Conservation (phyloP, 2,888 invertebrate genomes). For the Melanophora roralis region DNA sequence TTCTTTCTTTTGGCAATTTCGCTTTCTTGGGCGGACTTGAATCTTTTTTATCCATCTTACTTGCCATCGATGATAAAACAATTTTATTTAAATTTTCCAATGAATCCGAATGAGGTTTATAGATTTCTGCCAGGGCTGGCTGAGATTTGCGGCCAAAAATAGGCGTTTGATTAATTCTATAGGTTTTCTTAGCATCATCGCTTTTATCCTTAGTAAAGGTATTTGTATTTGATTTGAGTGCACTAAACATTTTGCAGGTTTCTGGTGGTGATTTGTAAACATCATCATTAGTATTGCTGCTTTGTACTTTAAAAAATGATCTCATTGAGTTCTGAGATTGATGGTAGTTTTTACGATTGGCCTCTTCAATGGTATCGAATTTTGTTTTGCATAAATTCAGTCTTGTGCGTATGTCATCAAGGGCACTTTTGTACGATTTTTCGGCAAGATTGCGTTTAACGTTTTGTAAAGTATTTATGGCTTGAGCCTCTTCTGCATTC, state of each 20-base stretch:
- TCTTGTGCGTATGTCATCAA: constrained; percentile 75
- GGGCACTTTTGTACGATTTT: constrained; percentile 72
- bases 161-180: constrained; percentile 76
- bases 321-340: constrained; percentile 75
- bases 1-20: constrained; percentile 62
- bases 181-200: constrained; percentile 63
- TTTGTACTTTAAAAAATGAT: constrained; percentile 72
- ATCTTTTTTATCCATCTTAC: constrained; percentile 51
- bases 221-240: constrained; percentile 68
- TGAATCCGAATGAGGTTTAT: constrained; percentile 73
- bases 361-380: constrained; percentile 75
- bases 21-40: constrained; percentile 57
- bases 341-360: constrained; percentile 72
- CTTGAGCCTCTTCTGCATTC: constrained; percentile 42
- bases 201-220: constrained; percentile 44
- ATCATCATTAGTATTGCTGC: constrained; percentile 53
- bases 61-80: constrained; percentile 7
- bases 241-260: constrained; percentile 72
- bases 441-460: constrained; percentile 67
- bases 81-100: constrained; percentile 71
- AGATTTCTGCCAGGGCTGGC: constrained; percentile 61
- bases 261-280: constrained; percentile 68
- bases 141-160: constrained; percentile 73
- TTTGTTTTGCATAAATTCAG: constrained; percentile 75
- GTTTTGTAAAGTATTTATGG: constrained; percentile 60